These are phyloP conservation scores for Dufourea novaeangliae DNA, from an alignment of 1,140 invertebrate species.

Conservation along the genomic window DNA sequence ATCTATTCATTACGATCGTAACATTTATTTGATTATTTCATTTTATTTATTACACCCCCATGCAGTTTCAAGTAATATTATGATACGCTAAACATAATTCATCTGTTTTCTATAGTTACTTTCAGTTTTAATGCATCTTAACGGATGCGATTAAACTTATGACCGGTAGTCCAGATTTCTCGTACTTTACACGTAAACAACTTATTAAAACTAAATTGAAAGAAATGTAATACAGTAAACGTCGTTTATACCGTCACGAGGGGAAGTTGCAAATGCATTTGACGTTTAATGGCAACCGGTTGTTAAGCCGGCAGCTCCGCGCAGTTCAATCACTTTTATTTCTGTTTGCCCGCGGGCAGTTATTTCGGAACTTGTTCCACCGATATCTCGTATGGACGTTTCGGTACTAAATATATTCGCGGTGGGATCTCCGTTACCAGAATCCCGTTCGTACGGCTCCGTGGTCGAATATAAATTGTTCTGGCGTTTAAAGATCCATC, in stretches of 20 bases:
- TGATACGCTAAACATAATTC: too few relatives aligned
- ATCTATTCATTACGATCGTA: too few relatives aligned
- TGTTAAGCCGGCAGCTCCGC: background rate
- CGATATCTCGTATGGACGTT: slow-evolving; percentile 25
- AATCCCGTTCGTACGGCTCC: slow-evolving; percentile 30
- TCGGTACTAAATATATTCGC: slow-evolving; percentile 20
- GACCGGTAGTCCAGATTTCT: too few relatives aligned
- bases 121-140: too few relatives aligned
- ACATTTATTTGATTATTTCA: too few relatives aligned
- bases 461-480: slow-evolving; percentile 3
- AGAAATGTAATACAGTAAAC: background rate
- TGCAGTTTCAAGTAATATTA: too few relatives aligned
- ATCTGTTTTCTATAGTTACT: too few relatives aligned
- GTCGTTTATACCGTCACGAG: background rate
- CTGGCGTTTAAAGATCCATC: background rate
- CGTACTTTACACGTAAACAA: too few relatives aligned
- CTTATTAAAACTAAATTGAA: too few relatives aligned
- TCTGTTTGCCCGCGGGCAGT: slow-evolving; percentile 36
- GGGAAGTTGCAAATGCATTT: slow-evolving; percentile 7
- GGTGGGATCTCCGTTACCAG: slow-evolving; percentile 4
- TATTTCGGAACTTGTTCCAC: slow-evolving; percentile 35
- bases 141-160: too few relatives aligned
- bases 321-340: slow-evolving; percentile 40
- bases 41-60: too few relatives aligned
- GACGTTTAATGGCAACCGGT: slow-evolving; percentile 12